These are phyloP conservation scores for Chloromyia formosa DNA, from an alignment of 2,888 invertebrate genomes.

Conservation along the genomic window DNA sequence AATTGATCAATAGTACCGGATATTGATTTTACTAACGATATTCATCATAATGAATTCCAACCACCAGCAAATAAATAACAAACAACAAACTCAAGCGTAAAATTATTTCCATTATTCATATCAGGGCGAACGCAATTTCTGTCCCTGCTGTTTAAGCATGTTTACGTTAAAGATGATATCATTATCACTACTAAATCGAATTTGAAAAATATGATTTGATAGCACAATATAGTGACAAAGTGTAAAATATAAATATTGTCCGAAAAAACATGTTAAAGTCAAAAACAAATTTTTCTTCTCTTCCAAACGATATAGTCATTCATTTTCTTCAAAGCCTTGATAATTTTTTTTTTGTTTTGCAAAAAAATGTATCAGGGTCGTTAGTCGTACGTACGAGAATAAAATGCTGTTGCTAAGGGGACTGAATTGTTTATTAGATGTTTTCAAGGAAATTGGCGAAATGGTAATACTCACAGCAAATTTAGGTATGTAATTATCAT, in stretches of 20 bases:
- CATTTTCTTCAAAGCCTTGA: neutral
- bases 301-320: neutral
- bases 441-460: neutral
- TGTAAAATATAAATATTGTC: conserved; percentile 1
- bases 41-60: too few relatives aligned
- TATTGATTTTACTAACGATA: too few relatives aligned
- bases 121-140: too few relatives aligned
- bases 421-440: neutral
- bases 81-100: too few relatives aligned
- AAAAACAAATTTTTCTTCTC: neutral
- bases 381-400: neutral
- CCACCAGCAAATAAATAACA: too few relatives aligned
- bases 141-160: neutral
- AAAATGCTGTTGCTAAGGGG: conserved; percentile 1
- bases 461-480: neutral
- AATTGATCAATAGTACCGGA: too few relatives aligned
- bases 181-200: neutral
- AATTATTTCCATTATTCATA: too few relatives aligned
- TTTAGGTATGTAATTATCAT: neutral
- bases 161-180: neutral
- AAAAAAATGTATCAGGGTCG: neutral
- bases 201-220: conserved; percentile 6
- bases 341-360: neutral
- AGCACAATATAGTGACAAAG: neutral
- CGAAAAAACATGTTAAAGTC: neutral